Conservation (phyloP, 2,113 vertebrate species). For the Podiceps cristatus region DNA sequence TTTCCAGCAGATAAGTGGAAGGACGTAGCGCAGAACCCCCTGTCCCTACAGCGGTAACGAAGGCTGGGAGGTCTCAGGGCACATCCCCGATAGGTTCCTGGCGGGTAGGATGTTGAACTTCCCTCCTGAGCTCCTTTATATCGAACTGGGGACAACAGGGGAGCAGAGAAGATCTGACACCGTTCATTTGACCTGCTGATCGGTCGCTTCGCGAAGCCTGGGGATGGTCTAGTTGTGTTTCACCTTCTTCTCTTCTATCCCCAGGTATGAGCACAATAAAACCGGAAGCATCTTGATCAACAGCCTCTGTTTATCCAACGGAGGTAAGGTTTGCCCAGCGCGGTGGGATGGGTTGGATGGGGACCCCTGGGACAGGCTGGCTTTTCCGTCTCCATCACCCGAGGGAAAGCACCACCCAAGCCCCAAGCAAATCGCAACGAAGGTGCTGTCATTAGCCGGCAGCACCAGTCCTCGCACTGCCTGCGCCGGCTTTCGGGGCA, state of each 20-base stretch:
- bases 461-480: neutral
- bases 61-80: neutral
- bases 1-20: neutral
- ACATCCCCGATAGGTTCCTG: neutral
- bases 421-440: neutral
- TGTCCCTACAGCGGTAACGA: neutral
- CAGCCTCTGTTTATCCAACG: conserved; percentile 95
- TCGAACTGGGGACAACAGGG: neutral
- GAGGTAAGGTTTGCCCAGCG: conserved; percentile 75
- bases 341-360: neutral
- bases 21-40: fast-evolving
- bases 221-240: neutral
- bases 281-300: conserved; percentile 89
- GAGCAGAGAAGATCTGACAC: fast-evolving
- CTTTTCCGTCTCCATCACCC: neutral
- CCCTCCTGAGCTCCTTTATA: neutral
- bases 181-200: neutral
- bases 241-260: neutral
- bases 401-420: neutral
- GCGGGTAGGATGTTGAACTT: neutral
- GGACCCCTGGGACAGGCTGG: neutral
- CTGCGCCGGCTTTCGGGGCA: fast-evolving
- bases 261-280: conserved; percentile 89
- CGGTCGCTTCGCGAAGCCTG: fast-evolving
- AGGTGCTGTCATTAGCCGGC: neutral